Evolutionary conservation across 2,888 invertebrate genomes (phyloP).

Genomic region (Sipha maydis): DNA sequence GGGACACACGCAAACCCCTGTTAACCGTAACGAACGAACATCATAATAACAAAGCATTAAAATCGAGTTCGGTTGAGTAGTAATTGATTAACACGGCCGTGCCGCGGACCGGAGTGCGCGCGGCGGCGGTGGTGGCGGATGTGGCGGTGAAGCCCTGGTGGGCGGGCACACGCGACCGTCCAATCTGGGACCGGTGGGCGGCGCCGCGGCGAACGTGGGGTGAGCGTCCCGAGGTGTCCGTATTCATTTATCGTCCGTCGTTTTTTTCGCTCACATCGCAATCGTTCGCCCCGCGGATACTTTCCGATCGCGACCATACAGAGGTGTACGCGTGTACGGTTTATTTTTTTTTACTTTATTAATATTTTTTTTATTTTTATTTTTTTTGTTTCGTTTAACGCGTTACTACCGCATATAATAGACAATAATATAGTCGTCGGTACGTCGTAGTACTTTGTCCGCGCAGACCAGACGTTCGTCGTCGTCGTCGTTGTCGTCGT

Average conservation of each 20-base stretch:
- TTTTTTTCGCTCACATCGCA: slow-evolving; percentile 55
- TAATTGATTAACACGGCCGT: slow-evolving; percentile 63
- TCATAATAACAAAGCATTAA: slow-evolving; percentile 64
- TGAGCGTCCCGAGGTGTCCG: slow-evolving; percentile 29
- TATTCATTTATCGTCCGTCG: slow-evolving; percentile 55
- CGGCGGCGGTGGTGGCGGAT: slow-evolving; percentile 18
- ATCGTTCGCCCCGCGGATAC: slow-evolving; percentile 13
- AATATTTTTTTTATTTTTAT: neutral
- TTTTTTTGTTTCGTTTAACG: neutral
- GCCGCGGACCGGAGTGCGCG: slow-evolving; percentile 55
- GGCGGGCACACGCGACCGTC: slow-evolving; percentile 53
- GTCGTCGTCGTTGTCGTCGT: too few relatives aligned
- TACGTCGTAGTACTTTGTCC: neutral
- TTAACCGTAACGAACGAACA: slow-evolving; percentile 63
- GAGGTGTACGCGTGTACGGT: neutral
- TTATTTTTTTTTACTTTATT: neutral
- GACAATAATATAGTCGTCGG: neutral
- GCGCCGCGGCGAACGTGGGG: neutral
- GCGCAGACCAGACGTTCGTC: too few relatives aligned
- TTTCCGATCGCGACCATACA: neutral
- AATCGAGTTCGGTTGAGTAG: slow-evolving; percentile 64
- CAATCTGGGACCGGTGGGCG: slow-evolving; percentile 43
- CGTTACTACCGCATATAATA: neutral
- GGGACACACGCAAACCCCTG: slow-evolving; percentile 58
- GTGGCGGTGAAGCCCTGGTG: slow-evolving; percentile 18